Percentiles rank a stretch among this genome's conserved stretches.
Evolutionary conservation across 2,888 invertebrate species (phyloP).

Genomic region (Thymelicus sylvestris): DNA sequence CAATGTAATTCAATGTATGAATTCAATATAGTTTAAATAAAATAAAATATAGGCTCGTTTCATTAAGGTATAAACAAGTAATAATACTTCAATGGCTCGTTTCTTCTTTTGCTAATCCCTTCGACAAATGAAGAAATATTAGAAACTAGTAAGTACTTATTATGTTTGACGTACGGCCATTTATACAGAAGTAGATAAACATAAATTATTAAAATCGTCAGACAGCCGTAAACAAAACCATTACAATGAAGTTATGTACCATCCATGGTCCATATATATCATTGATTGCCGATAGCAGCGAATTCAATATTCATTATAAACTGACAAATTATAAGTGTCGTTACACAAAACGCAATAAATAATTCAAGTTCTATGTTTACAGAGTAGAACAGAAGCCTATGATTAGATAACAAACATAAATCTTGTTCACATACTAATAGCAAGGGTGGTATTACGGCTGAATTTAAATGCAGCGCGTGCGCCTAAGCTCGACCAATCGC

Average conservation of each 20-base stretch:
- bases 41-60: no score
- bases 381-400: conserved; percentile 42
- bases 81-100: no score
- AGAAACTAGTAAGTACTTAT: no score
- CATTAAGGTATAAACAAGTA: no score
- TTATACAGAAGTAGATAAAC: no score
- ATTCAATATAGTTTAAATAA: no score
- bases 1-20: no score
- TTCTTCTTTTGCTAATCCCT: no score
- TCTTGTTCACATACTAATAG: conserved; percentile 45
- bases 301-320: conserved; percentile 25
- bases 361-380: conserved; percentile 26
- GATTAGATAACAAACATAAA: conserved; percentile 51
- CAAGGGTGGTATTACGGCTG: conserved; percentile 22
- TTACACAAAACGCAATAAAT: conserved; percentile 28
- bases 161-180: no score
- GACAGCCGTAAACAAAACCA: conserved; percentile 6
- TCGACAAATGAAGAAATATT: no score
- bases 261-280: conserved; percentile 12
- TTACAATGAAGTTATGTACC: not conserved
- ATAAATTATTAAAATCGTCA: not conserved
- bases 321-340: conserved; percentile 33
- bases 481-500: conserved; percentile 10
- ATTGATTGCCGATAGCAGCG: conserved; percentile 16
- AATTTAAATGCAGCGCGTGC: conserved; percentile 33